These are phyloP conservation scores for Montipora capitata DNA, from an alignment of 92 coral and sea anemone genomes.

Conservation along the genomic window DNA sequence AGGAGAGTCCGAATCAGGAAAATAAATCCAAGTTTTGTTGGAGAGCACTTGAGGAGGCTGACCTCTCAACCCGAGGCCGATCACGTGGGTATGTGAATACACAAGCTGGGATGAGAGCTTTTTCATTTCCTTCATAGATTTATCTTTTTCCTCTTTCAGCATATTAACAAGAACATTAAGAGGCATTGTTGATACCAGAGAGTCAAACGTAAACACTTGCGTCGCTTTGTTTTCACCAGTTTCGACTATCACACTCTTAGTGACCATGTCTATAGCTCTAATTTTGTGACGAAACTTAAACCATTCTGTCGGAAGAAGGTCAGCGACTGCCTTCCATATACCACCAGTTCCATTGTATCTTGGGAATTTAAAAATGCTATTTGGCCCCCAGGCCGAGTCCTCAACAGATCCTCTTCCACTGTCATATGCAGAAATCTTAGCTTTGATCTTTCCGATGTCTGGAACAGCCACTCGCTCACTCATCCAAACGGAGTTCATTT, in stretches of 20 bases:
- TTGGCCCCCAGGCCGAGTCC: constrained; percentile 78
- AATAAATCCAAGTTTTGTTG: constrained; percentile 78
- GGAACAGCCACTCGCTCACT: constrained; percentile 84
- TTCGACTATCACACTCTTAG: constrained; percentile 44
- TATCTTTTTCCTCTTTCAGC: constrained; percentile 12
- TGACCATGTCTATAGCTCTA: constrained; percentile 30
- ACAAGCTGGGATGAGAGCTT: constrained; percentile 29
- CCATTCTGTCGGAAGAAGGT: constrained; percentile 63
- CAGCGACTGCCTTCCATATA: constrained; percentile 75
- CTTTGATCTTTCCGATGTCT: constrained; percentile 59
- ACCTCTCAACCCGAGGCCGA: constrained; percentile 75
- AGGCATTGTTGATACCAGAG: constrained; percentile 68
- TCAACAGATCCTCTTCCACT: constrained; percentile 6
- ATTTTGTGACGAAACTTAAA: constrained; percentile 60
- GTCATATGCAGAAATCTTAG: constrained; percentile 27
- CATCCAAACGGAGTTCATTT: constrained; percentile 82
- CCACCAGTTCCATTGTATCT: constrained; percentile 74
- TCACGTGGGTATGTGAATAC: constrained; percentile 69
- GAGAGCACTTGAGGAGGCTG: constrained; percentile 55
- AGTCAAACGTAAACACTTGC: constrained; percentile 42
- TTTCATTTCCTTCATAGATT: constrained; percentile 8
- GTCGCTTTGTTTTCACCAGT: background rate
- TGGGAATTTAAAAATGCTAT: constrained; percentile 72
- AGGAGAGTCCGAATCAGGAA: constrained; percentile 84
- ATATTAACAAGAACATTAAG: constrained; percentile 65